Conservation (phyloP, 2,113 vertebrate species). For the Lophura nycthemera region DNA sequence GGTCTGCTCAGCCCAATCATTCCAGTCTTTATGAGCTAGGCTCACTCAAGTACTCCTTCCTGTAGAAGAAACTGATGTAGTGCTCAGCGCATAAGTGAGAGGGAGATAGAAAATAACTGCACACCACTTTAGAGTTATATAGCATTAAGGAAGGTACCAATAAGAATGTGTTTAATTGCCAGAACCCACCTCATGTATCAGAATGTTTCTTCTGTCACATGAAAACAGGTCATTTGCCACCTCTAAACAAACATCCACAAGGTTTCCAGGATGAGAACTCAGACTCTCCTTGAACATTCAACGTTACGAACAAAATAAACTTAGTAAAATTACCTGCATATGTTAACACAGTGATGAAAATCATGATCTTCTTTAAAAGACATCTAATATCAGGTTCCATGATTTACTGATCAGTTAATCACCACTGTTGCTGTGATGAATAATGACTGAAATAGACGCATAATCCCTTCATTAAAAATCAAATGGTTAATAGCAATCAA, state of each 20-base stretch:
- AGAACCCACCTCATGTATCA: neutral
- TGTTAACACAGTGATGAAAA: neutral
- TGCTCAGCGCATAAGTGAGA: neutral
- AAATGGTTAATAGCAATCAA: neutral
- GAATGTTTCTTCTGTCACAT: neutral
- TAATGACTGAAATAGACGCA: neutral
- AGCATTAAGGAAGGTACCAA: neutral
- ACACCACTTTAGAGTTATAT: neutral
- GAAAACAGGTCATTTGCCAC: neutral
- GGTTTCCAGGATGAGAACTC: neutral
- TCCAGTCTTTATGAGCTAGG: neutral
- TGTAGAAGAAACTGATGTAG: neutral
- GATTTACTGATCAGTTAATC: neutral
- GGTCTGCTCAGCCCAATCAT: neutral
- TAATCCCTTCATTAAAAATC: neutral
- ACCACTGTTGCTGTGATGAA: neutral
- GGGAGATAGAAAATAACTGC: neutral
- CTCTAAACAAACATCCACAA: neutral
- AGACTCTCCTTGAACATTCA: neutral
- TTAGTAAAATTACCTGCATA: neutral
- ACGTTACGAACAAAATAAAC: neutral
- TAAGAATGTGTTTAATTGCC: neutral
- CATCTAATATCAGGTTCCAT: neutral
- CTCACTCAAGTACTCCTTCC: neutral
- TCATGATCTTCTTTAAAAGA: neutral